phyloP scores from a whole-genome alignment of 2,888 invertebrate genomes.

The Chymomyza fuscimana region DNA sequence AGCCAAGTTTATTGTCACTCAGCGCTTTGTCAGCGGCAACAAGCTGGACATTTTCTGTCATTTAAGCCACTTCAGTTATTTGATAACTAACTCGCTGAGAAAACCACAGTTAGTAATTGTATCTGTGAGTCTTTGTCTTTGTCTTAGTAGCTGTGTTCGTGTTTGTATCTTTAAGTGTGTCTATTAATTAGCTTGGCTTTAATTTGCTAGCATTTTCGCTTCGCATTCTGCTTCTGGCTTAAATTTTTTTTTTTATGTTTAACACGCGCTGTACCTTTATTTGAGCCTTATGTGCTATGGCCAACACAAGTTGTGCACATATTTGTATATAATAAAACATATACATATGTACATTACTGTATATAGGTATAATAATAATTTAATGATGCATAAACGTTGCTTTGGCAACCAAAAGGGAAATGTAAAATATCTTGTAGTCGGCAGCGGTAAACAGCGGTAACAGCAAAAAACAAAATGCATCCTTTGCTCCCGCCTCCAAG shows the following conservation, averaged over 20 bases:
- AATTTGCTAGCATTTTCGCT: background rate
- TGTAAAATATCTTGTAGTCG: background rate
- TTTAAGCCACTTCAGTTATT: background rate
- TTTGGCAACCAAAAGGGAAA: background rate
- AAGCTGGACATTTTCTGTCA: background rate
- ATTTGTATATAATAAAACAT: background rate
- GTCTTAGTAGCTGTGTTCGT: background rate
- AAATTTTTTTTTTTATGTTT: background rate
- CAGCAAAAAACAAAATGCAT: background rate
- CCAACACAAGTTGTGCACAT: background rate
- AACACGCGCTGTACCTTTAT: background rate
- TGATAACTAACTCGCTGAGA: background rate
- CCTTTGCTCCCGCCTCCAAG: background rate
- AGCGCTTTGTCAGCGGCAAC: slow-evolving; percentile 18
- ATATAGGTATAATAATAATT: too few species aligned
- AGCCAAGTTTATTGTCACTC: slow-evolving; percentile 11
- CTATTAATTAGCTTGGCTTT: background rate
- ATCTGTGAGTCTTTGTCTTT: background rate
- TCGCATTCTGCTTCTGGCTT: background rate
- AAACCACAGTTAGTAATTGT: background rate
- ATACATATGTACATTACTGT: background rate
- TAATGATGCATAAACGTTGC: background rate
- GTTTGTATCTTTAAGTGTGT: background rate
- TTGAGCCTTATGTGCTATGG: background rate
- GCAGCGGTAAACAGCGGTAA: background rate